A percentile compares a stretch with the other conserved stretches of the same genome.
Evolutionary conservation across 1,140 invertebrate genomes (phyloP).

Genomic region (Pseudomyrmex pallidus): DNA sequence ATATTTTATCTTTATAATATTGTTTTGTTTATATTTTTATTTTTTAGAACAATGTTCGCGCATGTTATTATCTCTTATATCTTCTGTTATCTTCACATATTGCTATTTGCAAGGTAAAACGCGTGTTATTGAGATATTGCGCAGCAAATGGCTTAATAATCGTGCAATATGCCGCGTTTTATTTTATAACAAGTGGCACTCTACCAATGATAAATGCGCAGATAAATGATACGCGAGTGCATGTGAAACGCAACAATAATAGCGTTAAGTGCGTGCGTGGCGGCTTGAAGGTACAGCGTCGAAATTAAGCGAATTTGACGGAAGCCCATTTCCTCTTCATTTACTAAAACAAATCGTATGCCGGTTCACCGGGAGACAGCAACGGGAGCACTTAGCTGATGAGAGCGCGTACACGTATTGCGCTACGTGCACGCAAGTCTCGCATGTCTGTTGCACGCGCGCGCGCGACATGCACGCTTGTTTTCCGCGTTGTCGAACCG

Average conservation of each 20-base stretch:
- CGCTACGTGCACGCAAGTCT: constrained; percentile 77
- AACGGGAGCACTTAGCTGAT: constrained; percentile 80
- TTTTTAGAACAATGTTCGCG: too few relatives aligned
- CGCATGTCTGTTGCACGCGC: constrained; percentile 70
- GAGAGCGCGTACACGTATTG: constrained; percentile 69
- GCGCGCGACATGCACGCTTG: constrained; percentile 41
- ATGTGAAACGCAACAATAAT: constrained; percentile 35
- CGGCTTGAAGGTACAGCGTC: constrained; percentile 30
- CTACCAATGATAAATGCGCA: constrained; percentile 18
- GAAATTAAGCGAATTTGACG: constrained; percentile 73
- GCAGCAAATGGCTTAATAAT: neutral
- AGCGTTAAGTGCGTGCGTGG: constrained; percentile 44
- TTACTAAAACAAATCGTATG: constrained; percentile 78
- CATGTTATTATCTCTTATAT: neutral
- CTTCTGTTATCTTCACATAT: neutral
- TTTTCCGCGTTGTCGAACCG: constrained; percentile 66
- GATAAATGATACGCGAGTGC: constrained; percentile 38
- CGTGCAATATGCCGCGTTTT: neutral
- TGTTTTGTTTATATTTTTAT: too few relatives aligned
- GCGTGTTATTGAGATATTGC: too few relatives aligned
- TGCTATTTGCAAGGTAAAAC: neutral
- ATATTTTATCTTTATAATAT: neutral
- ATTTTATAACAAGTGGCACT: neutral
- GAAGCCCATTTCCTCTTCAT: constrained; percentile 74
- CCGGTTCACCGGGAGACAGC: constrained; percentile 73